Conservation (phyloP, 2,888 invertebrate species). For the Endotricha flammealis region DNA sequence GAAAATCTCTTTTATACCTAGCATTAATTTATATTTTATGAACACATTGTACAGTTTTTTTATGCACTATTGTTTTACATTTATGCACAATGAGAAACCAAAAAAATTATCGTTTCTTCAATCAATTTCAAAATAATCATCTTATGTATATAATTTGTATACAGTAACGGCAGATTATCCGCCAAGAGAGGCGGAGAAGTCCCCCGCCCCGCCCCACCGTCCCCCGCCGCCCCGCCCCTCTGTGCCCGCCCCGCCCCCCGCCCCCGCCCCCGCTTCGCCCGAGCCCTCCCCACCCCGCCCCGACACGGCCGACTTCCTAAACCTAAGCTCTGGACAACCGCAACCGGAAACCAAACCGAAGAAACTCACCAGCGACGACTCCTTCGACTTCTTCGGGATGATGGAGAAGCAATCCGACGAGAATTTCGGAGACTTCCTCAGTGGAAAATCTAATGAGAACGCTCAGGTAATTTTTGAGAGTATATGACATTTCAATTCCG, state of each 20-base stretch:
- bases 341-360: conserved; percentile 24
- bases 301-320: conserved; percentile 54
- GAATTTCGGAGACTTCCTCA: conserved; percentile 66
- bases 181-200: conserved; percentile 36
- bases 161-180: conserved; percentile 62
- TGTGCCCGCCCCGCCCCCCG: conserved; percentile 24
- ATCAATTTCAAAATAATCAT: no score
- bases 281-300: conserved; percentile 15
- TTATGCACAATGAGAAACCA: no score
- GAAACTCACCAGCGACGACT: conserved; percentile 61
- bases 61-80: no score
- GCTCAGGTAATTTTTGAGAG: conserved; percentile 35
- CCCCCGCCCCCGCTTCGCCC: conserved; percentile 24
- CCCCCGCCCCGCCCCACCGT: conserved; percentile 38
- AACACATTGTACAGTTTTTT: no score
- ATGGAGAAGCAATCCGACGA: conserved; percentile 75
- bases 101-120: no score
- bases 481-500: no score
- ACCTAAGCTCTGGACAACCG: conserved; percentile 33
- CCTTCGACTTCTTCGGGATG: conserved; percentile 80
- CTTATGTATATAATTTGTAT: neutral
- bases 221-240: conserved; percentile 24
- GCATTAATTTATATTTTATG: no score
- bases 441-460: conserved; percentile 42
- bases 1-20: no score